Percentiles rank a stretch among this genome's conserved stretches.
These are phyloP conservation scores for Apus apus DNA, from an alignment of 2,113 vertebrate species.

Conservation along the genomic window DNA sequence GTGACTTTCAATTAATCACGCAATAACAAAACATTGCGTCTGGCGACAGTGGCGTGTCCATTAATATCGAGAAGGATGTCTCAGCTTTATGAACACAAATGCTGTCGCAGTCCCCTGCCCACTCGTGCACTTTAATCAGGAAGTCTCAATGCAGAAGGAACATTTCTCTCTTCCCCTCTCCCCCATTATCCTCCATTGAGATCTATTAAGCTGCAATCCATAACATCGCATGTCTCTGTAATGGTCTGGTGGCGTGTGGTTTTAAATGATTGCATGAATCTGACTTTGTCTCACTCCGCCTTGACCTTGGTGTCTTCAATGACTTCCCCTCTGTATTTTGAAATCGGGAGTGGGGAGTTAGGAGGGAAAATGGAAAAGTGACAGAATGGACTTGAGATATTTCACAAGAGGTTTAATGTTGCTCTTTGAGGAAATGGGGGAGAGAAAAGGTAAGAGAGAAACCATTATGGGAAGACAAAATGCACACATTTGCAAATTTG, in stretches of 20 bases:
- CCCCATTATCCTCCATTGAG: background rate
- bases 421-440: background rate
- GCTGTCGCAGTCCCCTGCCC: background rate
- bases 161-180: slow-evolving; percentile 22
- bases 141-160: slow-evolving; percentile 18
- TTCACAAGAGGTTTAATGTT: background rate
- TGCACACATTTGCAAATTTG: background rate
- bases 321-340: background rate
- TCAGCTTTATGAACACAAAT: slow-evolving; percentile 41
- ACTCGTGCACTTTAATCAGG: slow-evolving; percentile 49
- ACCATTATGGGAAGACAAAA: background rate
- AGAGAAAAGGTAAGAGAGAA: background rate
- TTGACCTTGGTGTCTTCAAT: slow-evolving; percentile 57
- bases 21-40: slow-evolving; percentile 57
- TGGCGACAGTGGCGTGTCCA: slow-evolving; percentile 25
- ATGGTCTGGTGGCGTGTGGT: background rate
- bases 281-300: slow-evolving; percentile 54
- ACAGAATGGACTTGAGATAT: background rate
- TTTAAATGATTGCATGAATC: slow-evolving; percentile 60
- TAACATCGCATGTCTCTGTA: slow-evolving; percentile 7
- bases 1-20: slow-evolving; percentile 72
- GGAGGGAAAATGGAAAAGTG: background rate
- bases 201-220: slow-evolving; percentile 61
- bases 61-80: slow-evolving; percentile 40
- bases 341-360: background rate